Evolutionary conservation across 2,797 vertebrate genomes (phyloP), one percentile per base, ranked within the genome.

Genomic region (Pseudochirops cupreus): DNA sequence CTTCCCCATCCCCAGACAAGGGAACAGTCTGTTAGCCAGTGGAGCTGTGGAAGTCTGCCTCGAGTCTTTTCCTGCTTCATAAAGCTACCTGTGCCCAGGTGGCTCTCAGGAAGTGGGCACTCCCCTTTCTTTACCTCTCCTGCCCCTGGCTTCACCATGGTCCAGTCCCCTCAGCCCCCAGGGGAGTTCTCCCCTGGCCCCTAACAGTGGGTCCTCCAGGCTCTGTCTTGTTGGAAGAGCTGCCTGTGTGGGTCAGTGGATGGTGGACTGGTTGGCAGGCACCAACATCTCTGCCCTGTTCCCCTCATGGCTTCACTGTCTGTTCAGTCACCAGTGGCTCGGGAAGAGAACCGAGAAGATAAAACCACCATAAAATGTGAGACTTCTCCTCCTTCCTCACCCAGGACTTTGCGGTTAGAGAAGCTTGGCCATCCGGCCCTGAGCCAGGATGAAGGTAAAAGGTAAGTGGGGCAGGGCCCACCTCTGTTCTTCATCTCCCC

Each of bases 361-460:
- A 99, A 99, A 99, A 99, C 99, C 97, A 99, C 99, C 92, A 99
- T 99, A 99, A 99, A 99, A 98, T 99, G 99, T 95, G 99, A 99
- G 99, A 99, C 99, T 0, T 99, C 99, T 10, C 99, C 99, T 1
- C 99, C 99, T 0, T 99, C 99, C 39, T 99, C 99, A 26, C 99
- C 99, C 91, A 99, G 99, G 95, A 99, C 99, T 24, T 98, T 99
- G 98, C 98, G 99, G 90, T 98, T 99, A 95, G 99, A 99, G 98
- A 99, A 99, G 98, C 99, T 99, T 97, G 99, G 99, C 98, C 99
- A 99, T 62, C 99, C 99, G 13, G 99, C 99, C 16, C 99, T 99
- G 97, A 99, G 99, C 97, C 99, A 99, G 97, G 99, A 99, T 96
- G 99, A 99, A 91, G 99, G 99, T 96, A 99, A 99, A 98, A 99